Evolutionary conservation across 2,888 invertebrate genomes (phyloP).

Genomic region (Drosophila merina): DNA sequence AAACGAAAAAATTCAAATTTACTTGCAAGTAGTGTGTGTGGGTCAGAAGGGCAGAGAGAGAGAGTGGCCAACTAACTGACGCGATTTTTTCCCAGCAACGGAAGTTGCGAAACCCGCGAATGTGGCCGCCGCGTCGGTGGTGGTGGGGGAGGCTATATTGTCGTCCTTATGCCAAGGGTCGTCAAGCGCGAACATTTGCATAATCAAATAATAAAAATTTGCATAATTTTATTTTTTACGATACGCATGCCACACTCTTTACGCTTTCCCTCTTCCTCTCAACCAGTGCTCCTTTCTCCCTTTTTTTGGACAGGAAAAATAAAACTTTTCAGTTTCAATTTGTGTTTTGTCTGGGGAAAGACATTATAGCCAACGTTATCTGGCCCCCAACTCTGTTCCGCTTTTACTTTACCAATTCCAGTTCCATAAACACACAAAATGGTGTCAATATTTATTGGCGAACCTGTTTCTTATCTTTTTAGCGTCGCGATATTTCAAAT

Average conservation of each 20-base stretch:
- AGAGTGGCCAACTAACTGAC: slow-evolving; percentile 69
- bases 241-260: slow-evolving; percentile 60
- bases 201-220: slow-evolving; percentile 84
- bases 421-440: slow-evolving; percentile 62
- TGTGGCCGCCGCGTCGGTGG: slow-evolving; percentile 11
- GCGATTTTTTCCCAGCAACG: slow-evolving; percentile 46
- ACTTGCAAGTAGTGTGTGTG: slow-evolving; percentile 58
- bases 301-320: slow-evolving; percentile 11
- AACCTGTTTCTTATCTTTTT: slow-evolving; percentile 78
- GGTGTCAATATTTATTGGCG: slow-evolving; percentile 81
- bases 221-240: slow-evolving; percentile 82
- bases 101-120: slow-evolving; percentile 55
- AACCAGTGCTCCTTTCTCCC: neutral
- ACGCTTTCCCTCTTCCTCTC: slow-evolving; percentile 6
- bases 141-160: slow-evolving; percentile 58
- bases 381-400: slow-evolving; percentile 33
- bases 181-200: slow-evolving; percentile 83
- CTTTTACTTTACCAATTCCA: slow-evolving; percentile 9
- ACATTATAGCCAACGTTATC: slow-evolving; percentile 68
- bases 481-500: slow-evolving; percentile 47
- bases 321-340: slow-evolving; percentile 61
- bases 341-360: slow-evolving; percentile 55
- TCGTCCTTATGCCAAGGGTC: slow-evolving; percentile 84
- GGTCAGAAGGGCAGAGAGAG: slow-evolving; percentile 3
- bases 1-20: slow-evolving; percentile 68